Evolutionary conservation across 1,140 invertebrate genomes (phyloP).

Genomic region (Zaprionus kolodkinae): DNA sequence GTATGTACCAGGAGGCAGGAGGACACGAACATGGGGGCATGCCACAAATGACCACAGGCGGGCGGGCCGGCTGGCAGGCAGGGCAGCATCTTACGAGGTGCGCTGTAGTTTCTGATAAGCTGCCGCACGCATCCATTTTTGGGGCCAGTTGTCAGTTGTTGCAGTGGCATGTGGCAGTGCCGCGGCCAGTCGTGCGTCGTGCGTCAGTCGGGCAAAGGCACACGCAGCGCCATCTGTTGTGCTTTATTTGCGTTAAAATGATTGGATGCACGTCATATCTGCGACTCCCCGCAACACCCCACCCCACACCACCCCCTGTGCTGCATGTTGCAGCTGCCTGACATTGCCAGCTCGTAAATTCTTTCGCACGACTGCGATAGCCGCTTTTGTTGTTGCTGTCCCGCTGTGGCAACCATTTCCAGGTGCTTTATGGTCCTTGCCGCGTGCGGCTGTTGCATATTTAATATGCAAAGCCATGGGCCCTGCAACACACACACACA

Average conservation of each 20-base stretch:
- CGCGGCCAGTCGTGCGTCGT: conserved; percentile 65
- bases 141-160: conserved; percentile 14
- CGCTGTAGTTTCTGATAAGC: conserved; percentile 49
- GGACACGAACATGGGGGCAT: conserved; percentile 23
- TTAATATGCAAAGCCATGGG: conserved; percentile 81
- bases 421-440: conserved; percentile 79
- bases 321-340: conserved; percentile 10
- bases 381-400: conserved; percentile 21
- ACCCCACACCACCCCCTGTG: background rate
- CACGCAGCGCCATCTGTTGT: conserved; percentile 78
- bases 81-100: conserved; percentile 60
- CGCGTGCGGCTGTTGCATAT: conserved; percentile 76
- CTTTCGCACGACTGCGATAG: conserved; percentile 64
- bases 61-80: conserved; percentile 10
- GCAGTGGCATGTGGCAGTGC: conserved; percentile 12
- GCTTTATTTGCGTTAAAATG: conserved; percentile 83
- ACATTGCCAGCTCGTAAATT: conserved; percentile 76
- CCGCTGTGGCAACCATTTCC: conserved; percentile 58
- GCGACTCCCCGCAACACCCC: conserved; percentile 43
- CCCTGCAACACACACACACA: conserved; percentile 44
- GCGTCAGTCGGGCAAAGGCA: conserved; percentile 66
- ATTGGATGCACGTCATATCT: conserved; percentile 82
- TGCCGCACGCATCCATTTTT: conserved; percentile 63
- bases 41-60: conserved; percentile 78
- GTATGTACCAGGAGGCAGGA: conserved; percentile 7